Base-by-base conservation (phyloP, 2,888 invertebrate genomes). In the Leptopterna dolabrata region DNA sequence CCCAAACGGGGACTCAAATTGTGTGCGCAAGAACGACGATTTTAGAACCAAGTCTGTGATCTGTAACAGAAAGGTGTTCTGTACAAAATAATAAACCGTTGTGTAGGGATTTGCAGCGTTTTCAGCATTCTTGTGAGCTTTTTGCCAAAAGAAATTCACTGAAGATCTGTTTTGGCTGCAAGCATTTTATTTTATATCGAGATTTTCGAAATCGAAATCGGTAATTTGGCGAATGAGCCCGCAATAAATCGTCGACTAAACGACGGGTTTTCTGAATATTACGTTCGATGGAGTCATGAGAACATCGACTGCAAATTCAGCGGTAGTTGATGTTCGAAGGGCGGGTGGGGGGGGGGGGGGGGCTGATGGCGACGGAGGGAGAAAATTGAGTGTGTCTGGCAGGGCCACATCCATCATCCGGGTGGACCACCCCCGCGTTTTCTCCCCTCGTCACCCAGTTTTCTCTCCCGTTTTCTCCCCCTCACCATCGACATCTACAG, bases 381-480 rank as follows among this genome's bases (percentile, higher is more conserved):
- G 70, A n/a, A 70, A 71, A 71, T 71, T 71, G 71, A 71, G 71
- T 71, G 71, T 30, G 71, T 71, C 71, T 71, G 71, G 71, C 71
- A 71, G 71, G 71, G 27, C n/a, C 71, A 71, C 71, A 71, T 71
- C 71, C 71, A 71, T 71, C 71, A 71, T 71, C 71, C 19, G 55
- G 27, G 27, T 24, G 27, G 71, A 16, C 29, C 13, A 27, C 6
- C 51, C 51, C n/a, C n/a, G n/a, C n/a, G n/a, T n/a, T n/a, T n/a
- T n/a, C 51, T n/a, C n/a, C 16, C 51, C 51, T 16, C 51, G 16
- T 36, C 36, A 36, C 36, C 7, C 36, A 2, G 4, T 7, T 7
- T 7, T 36, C 36, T 36, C 36, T 2, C 36, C 51, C 51, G 51
- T n/a, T n/a, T n/a, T 6, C 6, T 51, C 51, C n/a, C 51, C 16